These are phyloP conservation scores for Thera obeliscata DNA, from an alignment of 2,888 invertebrate genomes.

Conservation along the genomic window DNA sequence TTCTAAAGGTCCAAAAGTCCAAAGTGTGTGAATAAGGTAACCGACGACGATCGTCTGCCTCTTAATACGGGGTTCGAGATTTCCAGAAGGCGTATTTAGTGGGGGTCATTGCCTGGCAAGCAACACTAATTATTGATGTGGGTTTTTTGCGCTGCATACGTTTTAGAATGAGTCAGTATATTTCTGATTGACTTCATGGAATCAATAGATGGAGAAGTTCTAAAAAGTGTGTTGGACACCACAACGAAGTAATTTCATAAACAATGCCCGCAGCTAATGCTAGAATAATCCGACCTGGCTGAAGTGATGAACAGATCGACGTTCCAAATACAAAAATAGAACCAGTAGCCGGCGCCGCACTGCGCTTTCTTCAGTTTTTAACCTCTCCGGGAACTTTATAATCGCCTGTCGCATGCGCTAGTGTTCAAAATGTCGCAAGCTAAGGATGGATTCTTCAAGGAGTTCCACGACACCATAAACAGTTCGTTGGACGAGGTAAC, in stretches of 20 bases:
- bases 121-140: conserved; percentile 22
- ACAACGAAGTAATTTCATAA: conserved; percentile 19
- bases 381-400: conserved; percentile 55
- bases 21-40: no score
- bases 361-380: conserved; percentile 60
- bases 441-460: conserved; percentile 84
- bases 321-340: conserved; percentile 78
- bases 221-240: background rate
- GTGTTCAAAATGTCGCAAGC: conserved; percentile 64
- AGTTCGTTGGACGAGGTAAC: conserved; percentile 82
- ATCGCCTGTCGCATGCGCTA: conserved; percentile 44
- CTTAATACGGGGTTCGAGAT: conserved; percentile 19
- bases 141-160: conserved; percentile 20
- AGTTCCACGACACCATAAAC: conserved; percentile 86
- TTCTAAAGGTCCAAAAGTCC: no score
- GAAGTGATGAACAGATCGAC: conserved; percentile 65
- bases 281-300: conserved; percentile 52
- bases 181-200: conserved; percentile 3
- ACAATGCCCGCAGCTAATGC: conserved; percentile 14
- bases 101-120: conserved; percentile 33
- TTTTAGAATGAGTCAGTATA: conserved; percentile 9
- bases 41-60: no score
- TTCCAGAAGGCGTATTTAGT: conserved; percentile 29
- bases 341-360: conserved; percentile 51
- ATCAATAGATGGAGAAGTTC: background rate